Base-by-base conservation (phyloP, 2,888 invertebrate species). In the Chymomyza caudatula region DNA sequence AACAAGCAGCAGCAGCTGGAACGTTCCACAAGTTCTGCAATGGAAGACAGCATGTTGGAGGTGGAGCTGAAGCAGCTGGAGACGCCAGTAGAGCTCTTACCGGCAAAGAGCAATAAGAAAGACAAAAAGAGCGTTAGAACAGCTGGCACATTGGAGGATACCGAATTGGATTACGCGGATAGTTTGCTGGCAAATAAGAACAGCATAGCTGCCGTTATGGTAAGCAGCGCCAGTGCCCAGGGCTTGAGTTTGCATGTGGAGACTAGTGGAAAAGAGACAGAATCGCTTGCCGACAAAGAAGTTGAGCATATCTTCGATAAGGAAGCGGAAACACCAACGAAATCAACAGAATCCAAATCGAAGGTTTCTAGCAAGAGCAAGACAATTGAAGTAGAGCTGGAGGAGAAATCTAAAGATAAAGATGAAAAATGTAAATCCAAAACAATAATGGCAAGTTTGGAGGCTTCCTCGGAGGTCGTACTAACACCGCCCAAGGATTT, bases 221-320 rank as follows among this genome's bases (percentile, higher is more conserved):
- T 73, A 11, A 79, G 78, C 63, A 85, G 85, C 52, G 82, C 83
- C 66, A 85, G 69, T 54, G 74, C 80, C 0, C 78, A 82, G 25
- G 83, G 78, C 11, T 53, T 81, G 19, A 69, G 49, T 47, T 13
- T 84, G 59, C 78, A 77, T 22, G 75, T 81, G 20, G 67, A 79
- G 47, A 68, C 22, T n/a, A n/a, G n/a, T n/a, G n/a, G n/a, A n/a
- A n/a, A n/a, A n/a, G n/a, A n/a, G 47, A 42, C 20, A 22, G 23
- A 29, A n/a, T 6, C 47, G 19, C 2, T 47, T 47, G 43, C 4
- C 6, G 43, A 43, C 1, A n/a, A n/a, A 15, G 17, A 47, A 19
- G 8, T 2, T 5, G 47, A 55, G 58, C 2, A n/a, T n/a, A n/a
- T n/a, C n/a, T n/a, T n/a, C n/a, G 20, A 19, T 17, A 20, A 29